Percentiles rank a stretch among this genome's conserved stretches.
Conservation (phyloP, 2,888 invertebrate genomes). For the Macroteleia sp. region DNA sequence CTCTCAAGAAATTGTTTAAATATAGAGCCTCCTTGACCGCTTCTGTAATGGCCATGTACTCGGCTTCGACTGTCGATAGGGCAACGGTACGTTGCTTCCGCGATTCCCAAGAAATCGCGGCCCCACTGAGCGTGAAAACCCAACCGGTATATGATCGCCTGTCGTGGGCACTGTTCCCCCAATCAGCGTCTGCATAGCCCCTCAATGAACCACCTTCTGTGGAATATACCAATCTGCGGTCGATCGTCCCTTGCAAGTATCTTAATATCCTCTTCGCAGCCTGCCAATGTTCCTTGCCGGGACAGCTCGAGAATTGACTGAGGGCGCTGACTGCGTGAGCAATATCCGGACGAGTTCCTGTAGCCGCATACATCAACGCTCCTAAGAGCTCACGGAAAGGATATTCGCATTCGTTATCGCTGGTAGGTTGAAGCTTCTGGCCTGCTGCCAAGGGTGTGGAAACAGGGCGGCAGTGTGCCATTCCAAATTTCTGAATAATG, state of each 20-base stretch:
- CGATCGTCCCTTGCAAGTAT: neutral
- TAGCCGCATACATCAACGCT: neutral
- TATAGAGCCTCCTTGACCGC: neutral
- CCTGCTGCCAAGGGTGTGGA: conserved; percentile 21
- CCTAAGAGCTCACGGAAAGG: conserved; percentile 10
- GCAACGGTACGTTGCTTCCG: conserved; percentile 1
- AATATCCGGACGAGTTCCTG: conserved; percentile 15
- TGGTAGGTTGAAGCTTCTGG: neutral
- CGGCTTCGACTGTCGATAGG: neutral
- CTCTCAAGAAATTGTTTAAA: conserved; percentile 2
- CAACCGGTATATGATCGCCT: conserved; percentile 18
- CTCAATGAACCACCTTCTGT: neutral
- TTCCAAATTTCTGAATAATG: conserved; percentile 50
- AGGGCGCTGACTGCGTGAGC: conserved; percentile 2
- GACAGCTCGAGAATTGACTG: neutral
- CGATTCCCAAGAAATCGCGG: conserved; percentile 13
- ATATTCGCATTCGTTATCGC: neutral
- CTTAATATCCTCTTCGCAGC: conserved; percentile 8
- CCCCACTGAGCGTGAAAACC: conserved; percentile 6
- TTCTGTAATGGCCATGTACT: neutral
- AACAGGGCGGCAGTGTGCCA: conserved; percentile 2
- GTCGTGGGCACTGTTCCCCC: conserved; percentile 17
- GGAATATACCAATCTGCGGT: neutral
- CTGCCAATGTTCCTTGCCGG: neutral
- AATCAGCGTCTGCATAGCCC: conserved; percentile 24